Evolutionary conservation across 30 jellyfish, hydroid and myxozoan genomes (phyloP).

Genomic region (Phacellophora camtschatica): DNA sequence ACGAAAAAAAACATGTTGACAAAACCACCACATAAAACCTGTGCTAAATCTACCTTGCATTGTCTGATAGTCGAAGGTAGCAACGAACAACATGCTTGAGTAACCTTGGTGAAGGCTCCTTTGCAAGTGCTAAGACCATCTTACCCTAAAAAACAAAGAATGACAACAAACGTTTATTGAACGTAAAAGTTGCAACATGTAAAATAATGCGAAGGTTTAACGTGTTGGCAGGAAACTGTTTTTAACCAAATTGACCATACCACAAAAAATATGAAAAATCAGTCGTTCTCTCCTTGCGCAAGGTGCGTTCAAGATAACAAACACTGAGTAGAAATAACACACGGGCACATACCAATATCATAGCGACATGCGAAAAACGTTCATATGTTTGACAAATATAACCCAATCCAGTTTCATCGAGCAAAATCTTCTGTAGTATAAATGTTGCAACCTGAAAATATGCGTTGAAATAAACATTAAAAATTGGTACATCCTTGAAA

Average conservation of each 20-base stretch:
- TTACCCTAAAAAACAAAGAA: constrained; percentile 89
- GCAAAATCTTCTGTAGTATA: constrained; percentile 85
- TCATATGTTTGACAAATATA: constrained; percentile 98
- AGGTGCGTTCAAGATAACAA: too few species aligned
- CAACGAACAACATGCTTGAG: constrained; percentile 95
- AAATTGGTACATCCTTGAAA: too few species aligned
- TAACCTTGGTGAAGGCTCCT: constrained; percentile 93
- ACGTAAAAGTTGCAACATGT: too few species aligned
- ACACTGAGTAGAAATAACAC: background rate
- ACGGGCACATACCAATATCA: constrained; percentile 77
- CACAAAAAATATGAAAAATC: too few species aligned
- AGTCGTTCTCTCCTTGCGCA: too few species aligned
- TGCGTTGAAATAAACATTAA: too few species aligned
- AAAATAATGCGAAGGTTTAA: too few species aligned
- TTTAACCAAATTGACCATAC: too few species aligned
- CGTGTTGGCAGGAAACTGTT: too few species aligned
- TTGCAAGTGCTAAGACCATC: constrained; percentile 90
- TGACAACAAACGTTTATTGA: too few species aligned
- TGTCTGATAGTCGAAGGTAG: constrained; percentile 90
- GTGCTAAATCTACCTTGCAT: constrained; percentile 75
- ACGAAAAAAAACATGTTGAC: too few species aligned
- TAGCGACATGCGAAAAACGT: constrained; percentile 95
- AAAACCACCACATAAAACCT: too few species aligned
- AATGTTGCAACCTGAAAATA: constrained; percentile 96
- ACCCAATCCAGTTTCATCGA: constrained; percentile 90